Percentiles rank a stretch among this genome's conserved stretches.
These are phyloP conservation scores for Semnornis frantzii DNA, from an alignment of 2,113 vertebrate species.

Conservation along the genomic window DNA sequence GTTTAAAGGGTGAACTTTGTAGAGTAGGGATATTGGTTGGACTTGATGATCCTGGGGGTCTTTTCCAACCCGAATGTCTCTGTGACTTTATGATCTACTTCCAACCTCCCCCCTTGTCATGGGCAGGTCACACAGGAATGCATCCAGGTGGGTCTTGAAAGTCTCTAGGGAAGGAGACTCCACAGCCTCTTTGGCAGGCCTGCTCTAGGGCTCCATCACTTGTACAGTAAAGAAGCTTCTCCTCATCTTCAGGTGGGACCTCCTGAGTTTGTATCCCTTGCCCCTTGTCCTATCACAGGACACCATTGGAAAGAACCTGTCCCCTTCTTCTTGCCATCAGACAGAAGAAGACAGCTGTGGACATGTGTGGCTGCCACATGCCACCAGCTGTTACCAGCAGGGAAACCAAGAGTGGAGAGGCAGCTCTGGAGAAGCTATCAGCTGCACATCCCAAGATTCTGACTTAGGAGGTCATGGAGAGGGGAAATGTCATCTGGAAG, in stretches of 20 bases:
- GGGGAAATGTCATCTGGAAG: background rate
- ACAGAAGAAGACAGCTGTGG: background rate
- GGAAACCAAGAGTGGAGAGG: background rate
- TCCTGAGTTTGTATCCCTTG: background rate
- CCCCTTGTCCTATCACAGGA: background rate
- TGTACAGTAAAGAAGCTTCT: no score
- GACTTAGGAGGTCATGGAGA: background rate
- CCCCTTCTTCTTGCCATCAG: background rate
- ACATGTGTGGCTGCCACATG: background rate
- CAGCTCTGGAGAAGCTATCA: background rate
- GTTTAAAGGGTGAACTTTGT: no score
- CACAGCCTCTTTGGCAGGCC: no score
- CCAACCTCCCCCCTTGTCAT: background rate
- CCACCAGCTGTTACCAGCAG: background rate
- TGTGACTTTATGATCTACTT: background rate
- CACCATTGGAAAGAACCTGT: background rate
- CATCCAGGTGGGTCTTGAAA: background rate
- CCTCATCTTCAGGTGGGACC: background rate
- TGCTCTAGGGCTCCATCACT: no score
- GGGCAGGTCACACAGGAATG: background rate
- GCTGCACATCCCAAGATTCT: fast-evolving
- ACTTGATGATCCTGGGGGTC: no score
- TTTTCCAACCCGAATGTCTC: no score
- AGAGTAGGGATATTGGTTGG: no score
- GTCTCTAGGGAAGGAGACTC: background rate